phyloP scores from a whole-genome alignment of 2,797 vertebrate species.

The Lerista edwardsae region DNA sequence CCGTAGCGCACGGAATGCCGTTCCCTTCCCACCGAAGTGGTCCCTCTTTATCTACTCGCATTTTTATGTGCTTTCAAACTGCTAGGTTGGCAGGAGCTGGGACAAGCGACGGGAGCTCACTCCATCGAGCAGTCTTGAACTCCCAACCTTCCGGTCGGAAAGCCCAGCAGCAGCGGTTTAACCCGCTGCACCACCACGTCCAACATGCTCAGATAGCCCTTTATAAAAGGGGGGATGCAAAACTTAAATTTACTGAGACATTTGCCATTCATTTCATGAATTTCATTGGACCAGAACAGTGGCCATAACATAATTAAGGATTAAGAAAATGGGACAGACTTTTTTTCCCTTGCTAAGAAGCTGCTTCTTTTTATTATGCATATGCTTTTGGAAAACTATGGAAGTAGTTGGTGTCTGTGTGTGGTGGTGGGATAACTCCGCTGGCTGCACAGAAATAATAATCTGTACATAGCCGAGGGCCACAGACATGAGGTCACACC shows the following conservation, averaged over 20 bases:
- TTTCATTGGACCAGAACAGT: neutral
- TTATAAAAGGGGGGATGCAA: neutral
- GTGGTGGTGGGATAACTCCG: neutral
- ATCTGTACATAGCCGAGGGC: neutral
- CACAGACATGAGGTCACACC: constrained; percentile 24
- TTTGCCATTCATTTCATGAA: neutral
- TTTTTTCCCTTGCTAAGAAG: neutral
- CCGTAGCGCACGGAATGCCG: too few species aligned
- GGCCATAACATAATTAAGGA: neutral
- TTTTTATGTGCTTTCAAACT: too few species aligned
- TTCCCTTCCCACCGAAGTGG: too few species aligned
- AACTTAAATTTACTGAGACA: neutral
- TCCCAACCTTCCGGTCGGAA: too few species aligned
- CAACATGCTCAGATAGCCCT: neutral
- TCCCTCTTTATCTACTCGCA: too few species aligned
- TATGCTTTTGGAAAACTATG: neutral
- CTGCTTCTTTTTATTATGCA: neutral
- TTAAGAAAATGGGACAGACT: neutral
- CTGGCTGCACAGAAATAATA: neutral
- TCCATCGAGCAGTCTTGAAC: too few species aligned
- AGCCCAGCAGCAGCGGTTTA: too few species aligned
- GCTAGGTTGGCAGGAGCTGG: too few species aligned
- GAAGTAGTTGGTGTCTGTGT: neutral
- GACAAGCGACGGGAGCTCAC: too few species aligned
- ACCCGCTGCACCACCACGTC: too few species aligned